A percentile compares a stretch with the other conserved stretches of the same genome.
Evolutionary conservation across 1,140 invertebrate genomes (phyloP).

Genomic region (Drosophila kepulauana): DNA sequence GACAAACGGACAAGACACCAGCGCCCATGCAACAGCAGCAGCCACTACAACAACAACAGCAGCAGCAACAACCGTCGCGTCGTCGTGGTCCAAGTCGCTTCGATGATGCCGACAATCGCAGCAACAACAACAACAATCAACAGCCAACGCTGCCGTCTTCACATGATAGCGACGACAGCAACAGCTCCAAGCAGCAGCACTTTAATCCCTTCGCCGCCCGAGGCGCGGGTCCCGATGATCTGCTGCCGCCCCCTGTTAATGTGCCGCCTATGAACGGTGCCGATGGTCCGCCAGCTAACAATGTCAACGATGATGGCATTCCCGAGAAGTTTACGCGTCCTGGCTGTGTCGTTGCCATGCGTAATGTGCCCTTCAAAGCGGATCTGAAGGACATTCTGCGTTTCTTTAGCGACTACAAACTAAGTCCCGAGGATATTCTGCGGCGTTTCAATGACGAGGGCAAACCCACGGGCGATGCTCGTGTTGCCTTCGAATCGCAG

Average conservation of each 20-base stretch:
- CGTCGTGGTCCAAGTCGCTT: constrained; percentile 74
- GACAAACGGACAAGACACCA: constrained; percentile 4
- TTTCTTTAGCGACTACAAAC: constrained; percentile 92
- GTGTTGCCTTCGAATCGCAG: constrained; percentile 92
- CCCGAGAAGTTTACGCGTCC: constrained; percentile 90
- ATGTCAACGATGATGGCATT: constrained; percentile 42
- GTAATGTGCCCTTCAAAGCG: constrained; percentile 95
- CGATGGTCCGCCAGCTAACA: background rate
- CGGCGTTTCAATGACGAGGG: constrained; percentile 93
- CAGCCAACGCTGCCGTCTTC: background rate
- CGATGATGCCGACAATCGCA: constrained; percentile 42
- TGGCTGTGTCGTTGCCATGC: constrained; percentile 92
- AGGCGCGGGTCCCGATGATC: constrained; percentile 12
- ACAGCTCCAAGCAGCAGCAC: constrained; percentile 49
- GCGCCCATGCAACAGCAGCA: constrained; percentile 17
- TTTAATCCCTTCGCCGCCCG: constrained; percentile 66
- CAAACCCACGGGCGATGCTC: constrained; percentile 94
- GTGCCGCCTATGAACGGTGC: constrained; percentile 9
- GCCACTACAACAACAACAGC: constrained; percentile 21
- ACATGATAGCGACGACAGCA: constrained; percentile 35
- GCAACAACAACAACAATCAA: background rate
- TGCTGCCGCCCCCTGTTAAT: background rate
- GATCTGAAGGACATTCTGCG: constrained; percentile 94
- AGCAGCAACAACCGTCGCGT: constrained; percentile 35
- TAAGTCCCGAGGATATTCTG: constrained; percentile 92